Conservation (phyloP, 1,140 invertebrate genomes). For the Drosophila tropicalis region DNA sequence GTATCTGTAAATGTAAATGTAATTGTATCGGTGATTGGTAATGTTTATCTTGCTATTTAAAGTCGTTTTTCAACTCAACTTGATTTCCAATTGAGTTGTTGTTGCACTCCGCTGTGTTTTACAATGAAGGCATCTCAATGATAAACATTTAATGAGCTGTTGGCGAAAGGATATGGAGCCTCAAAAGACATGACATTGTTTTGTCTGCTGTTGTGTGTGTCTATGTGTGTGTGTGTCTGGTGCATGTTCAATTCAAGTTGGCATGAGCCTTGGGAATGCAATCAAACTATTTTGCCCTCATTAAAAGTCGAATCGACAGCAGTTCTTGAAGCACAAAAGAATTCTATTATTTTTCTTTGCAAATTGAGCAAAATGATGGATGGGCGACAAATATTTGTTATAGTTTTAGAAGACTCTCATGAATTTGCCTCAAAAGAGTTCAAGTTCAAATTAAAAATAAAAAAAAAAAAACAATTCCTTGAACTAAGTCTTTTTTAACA, state of each 20-base stretch:
- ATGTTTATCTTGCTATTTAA: slow-evolving; percentile 73
- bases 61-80: slow-evolving; percentile 64
- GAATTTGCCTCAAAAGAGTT: too few relatives aligned
- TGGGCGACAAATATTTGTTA: background rate
- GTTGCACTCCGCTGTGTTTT: background rate
- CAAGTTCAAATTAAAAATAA: too few relatives aligned
- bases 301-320: slow-evolving; percentile 8
- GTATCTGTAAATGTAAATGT: slow-evolving; percentile 14
- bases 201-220: background rate
- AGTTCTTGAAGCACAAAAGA: slow-evolving; percentile 12
- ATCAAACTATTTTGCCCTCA: slow-evolving; percentile 9
- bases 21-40: slow-evolving; percentile 57
- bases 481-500: too few relatives aligned
- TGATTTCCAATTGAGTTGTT: slow-evolving; percentile 69
- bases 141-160: slow-evolving; percentile 23
- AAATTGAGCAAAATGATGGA: background rate
- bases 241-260: slow-evolving; percentile 8
- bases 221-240: background rate
- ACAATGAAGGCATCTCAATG: slow-evolving; percentile 12
- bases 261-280: slow-evolving; percentile 3
- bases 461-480: too few relatives aligned
- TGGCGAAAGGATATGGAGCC: background rate
- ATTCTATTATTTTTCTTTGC: background rate
- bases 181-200: slow-evolving; percentile 14
- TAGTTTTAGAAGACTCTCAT: background rate